Evolutionary conservation across 2,113 vertebrate genomes (phyloP).

Genomic region (Dipodomys ordii): DNA sequence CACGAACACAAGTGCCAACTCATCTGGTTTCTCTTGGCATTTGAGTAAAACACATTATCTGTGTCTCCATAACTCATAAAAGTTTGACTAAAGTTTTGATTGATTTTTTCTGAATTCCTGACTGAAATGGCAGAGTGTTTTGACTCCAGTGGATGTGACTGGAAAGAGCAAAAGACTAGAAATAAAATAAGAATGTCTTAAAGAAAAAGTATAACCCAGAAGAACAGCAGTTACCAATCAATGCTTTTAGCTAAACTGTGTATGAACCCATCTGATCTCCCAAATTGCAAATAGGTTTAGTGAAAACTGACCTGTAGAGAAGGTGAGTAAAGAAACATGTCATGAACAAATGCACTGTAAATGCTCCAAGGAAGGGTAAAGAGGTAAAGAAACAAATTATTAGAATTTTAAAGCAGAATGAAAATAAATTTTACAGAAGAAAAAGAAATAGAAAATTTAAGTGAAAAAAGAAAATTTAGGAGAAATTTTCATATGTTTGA

Average conservation of each 20-base stretch:
- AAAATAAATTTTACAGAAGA: neutral
- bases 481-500: too few species aligned
- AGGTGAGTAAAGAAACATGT: neutral
- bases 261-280: neutral
- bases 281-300: neutral
- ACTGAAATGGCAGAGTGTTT: slow-evolving; percentile 12
- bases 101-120: slow-evolving; percentile 34
- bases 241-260: neutral
- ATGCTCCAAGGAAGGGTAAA: neutral
- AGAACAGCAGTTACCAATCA: neutral
- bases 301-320: slow-evolving; percentile 4
- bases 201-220: neutral
- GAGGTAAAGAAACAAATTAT: neutral
- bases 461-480: neutral
- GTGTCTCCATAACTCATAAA: slow-evolving; percentile 18
- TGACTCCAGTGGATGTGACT: neutral
- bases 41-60: slow-evolving; percentile 44
- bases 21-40: neutral
- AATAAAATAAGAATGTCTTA: neutral
- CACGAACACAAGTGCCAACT: slow-evolving; percentile 35
- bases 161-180: neutral
- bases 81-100: neutral
- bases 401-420: neutral
- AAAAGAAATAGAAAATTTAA: neutral
- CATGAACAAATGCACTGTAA: slow-evolving; percentile 3